phyloP scores from a whole-genome alignment of 2,888 invertebrate species.

The Drosophila formosana region DNA sequence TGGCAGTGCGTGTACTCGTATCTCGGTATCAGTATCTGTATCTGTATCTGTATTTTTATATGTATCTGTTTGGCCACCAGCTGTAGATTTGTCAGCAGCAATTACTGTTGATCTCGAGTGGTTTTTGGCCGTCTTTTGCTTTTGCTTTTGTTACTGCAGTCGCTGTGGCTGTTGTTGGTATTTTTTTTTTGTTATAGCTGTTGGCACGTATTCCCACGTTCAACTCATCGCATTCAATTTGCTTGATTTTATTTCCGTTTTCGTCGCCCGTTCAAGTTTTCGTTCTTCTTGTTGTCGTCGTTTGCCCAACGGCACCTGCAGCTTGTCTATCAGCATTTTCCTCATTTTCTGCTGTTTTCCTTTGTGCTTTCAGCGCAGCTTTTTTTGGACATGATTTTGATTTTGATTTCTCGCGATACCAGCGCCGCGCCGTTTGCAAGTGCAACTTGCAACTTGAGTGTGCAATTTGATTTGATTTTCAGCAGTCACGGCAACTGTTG shows the following conservation, averaged over 20 bases:
- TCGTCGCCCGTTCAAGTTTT: slow-evolving; percentile 34
- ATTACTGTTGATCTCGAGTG: slow-evolving; percentile 77
- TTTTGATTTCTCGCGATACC: slow-evolving; percentile 61
- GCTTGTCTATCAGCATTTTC: slow-evolving; percentile 11
- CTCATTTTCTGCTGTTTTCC: slow-evolving; percentile 10
- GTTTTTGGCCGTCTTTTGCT: slow-evolving; percentile 58
- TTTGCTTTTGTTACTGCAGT: slow-evolving; percentile 1
- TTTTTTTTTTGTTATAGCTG: slow-evolving; percentile 51
- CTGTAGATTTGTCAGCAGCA: slow-evolving; percentile 74
- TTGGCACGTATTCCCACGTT: slow-evolving; percentile 76
- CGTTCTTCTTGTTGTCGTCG: slow-evolving; percentile 14
- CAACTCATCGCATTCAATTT: slow-evolving; percentile 77
- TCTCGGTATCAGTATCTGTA: slow-evolving; percentile 12
- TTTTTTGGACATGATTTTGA: slow-evolving; percentile 35
- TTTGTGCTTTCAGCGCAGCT: neutral
- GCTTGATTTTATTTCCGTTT: slow-evolving; percentile 75
- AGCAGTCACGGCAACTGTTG: slow-evolving; percentile 48
- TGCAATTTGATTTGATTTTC: slow-evolving; percentile 80
- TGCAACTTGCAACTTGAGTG: slow-evolving; percentile 69
- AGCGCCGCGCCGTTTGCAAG: slow-evolving; percentile 56
- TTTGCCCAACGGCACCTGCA: slow-evolving; percentile 56
- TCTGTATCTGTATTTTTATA: slow-evolving; percentile 22
- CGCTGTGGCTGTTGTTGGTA: slow-evolving; percentile 15
- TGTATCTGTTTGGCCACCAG: slow-evolving; percentile 23
- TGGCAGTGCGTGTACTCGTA: slow-evolving; percentile 46